phyloP scores from a whole-genome alignment of 2,888 invertebrate species.

The Cerastis leucographa region DNA sequence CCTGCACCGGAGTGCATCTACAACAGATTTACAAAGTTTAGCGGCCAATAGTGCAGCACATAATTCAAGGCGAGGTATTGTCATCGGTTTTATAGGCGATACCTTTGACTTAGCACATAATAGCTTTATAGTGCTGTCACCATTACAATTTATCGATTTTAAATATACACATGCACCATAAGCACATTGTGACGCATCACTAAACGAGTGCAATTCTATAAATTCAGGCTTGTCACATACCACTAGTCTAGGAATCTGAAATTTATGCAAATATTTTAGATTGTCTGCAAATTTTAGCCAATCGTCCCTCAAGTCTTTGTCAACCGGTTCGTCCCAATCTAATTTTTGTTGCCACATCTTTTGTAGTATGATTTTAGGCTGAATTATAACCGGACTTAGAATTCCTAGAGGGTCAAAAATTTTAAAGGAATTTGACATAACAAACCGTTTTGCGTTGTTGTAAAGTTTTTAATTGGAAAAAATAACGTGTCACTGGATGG shows the following conservation, averaged over 20 bases:
- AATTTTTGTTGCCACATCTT: no score
- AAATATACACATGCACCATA: constrained; percentile 9
- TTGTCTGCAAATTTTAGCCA: no score
- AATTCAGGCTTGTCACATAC: background rate
- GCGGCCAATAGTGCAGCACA: no score
- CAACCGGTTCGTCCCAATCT: no score
- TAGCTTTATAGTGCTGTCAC: background rate
- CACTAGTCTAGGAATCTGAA: no score
- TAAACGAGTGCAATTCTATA: constrained; percentile 61
- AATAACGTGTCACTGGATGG: background rate
- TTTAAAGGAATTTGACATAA: constrained; percentile 8
- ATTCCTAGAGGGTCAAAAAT: constrained; percentile 31
- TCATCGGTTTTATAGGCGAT: no score
- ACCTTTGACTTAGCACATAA: background rate
- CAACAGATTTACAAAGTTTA: no score
- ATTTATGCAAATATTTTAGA: no score
- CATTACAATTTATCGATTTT: background rate
- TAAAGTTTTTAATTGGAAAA: constrained; percentile 2
- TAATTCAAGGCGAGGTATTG: no score
- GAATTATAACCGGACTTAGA: constrained; percentile 36
- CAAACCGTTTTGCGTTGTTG: background rate
- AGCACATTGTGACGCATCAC: constrained; percentile 6
- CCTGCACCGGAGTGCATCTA: no score
- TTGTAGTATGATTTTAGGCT: constrained; percentile 17
- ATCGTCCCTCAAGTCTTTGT: no score